phyloP scores from a whole-genome alignment of 2,888 invertebrate species.

The Dyspetes luteomarginatus region DNA sequence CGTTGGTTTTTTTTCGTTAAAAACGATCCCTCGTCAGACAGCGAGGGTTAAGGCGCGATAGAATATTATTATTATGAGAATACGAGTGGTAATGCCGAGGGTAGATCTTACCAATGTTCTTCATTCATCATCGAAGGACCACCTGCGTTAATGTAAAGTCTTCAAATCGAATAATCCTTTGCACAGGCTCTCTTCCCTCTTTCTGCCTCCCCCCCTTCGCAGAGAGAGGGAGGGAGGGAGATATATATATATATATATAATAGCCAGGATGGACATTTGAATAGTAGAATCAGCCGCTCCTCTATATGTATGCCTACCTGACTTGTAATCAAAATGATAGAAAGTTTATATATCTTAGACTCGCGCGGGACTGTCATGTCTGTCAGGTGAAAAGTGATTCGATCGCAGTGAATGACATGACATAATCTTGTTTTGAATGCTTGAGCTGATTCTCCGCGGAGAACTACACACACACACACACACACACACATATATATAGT shows the following conservation, averaged over 20 bases:
- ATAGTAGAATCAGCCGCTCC: slow-evolving; percentile 61
- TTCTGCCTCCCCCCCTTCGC: too few relatives aligned
- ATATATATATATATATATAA: too few relatives aligned
- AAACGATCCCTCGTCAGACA: neutral
- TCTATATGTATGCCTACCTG: slow-evolving; percentile 41
- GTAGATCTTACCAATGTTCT: slow-evolving; percentile 47
- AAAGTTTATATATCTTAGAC: slow-evolving; percentile 46
- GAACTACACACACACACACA: too few relatives aligned
- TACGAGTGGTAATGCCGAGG: slow-evolving; percentile 20
- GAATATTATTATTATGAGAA: slow-evolving; percentile 12
- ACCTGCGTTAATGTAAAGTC: slow-evolving; percentile 48
- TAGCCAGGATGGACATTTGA: slow-evolving; percentile 44
- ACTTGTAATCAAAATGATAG: slow-evolving; percentile 59
- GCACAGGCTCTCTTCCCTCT: slow-evolving; percentile 1
- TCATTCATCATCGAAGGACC: slow-evolving; percentile 39
- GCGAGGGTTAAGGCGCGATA: neutral
- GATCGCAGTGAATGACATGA: slow-evolving; percentile 54
- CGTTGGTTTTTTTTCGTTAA: neutral
- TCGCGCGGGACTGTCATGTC: slow-evolving; percentile 53
- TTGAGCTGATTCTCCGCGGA: slow-evolving; percentile 49
- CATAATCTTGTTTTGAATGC: slow-evolving; percentile 62
- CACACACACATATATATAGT: neutral
- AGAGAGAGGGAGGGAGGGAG: too few relatives aligned
- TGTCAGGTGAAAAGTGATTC: slow-evolving; percentile 51
- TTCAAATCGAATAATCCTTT: slow-evolving; percentile 47